Evolutionary conservation across 2,113 vertebrate species (phyloP), one percentile per base, ranked within the genome.

Genomic region (Tamias sibiricus): DNA sequence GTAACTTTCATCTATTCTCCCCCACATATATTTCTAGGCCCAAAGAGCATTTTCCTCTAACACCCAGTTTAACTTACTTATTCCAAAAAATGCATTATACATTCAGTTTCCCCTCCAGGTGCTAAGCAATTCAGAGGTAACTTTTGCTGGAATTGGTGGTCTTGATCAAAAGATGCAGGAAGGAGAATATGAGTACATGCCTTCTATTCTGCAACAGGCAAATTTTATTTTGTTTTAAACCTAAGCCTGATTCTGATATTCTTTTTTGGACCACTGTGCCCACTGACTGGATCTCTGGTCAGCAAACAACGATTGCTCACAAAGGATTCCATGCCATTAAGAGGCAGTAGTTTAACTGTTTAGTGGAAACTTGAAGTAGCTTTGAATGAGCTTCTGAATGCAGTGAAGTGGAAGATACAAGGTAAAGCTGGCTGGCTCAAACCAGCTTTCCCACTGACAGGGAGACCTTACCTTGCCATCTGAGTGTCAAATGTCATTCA

Each of bases 281-380:
- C 35, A 40, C 83, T 82, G 40, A 90, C 42, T 87, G 47, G 42
- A 85, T 91, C 12, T 54, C 47, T 85, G 10, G 40, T 77, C 28
- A 81, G 42, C 47, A 87, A 89, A 75, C 72, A 37, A 75, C 86
- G 90, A 64, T 6, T 82, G 40, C 75, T 90, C 79, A 52, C 54
- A 79, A 85, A 91, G 62, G 47, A 87, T 77, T 64, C 40, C 40
- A 76, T 10, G 49, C 62, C 49, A 93, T 2, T 68, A 35, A 74
- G 47, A 87, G 64, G 69, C 52, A 95, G 59, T 28, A 44, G 22
- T 87, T 95, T 52, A 75, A 83, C 13, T 44, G 74, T 64, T 75
- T 24, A 76, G 32, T 24, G 93, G 85, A 90, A 97, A 96, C n/a
- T 28, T 93, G 37, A 89, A 94, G 52, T 77, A 69, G 62, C 37